These are phyloP conservation scores for Phyto melanocephala DNA, from an alignment of 2,888 invertebrate species.

Conservation along the genomic window DNA sequence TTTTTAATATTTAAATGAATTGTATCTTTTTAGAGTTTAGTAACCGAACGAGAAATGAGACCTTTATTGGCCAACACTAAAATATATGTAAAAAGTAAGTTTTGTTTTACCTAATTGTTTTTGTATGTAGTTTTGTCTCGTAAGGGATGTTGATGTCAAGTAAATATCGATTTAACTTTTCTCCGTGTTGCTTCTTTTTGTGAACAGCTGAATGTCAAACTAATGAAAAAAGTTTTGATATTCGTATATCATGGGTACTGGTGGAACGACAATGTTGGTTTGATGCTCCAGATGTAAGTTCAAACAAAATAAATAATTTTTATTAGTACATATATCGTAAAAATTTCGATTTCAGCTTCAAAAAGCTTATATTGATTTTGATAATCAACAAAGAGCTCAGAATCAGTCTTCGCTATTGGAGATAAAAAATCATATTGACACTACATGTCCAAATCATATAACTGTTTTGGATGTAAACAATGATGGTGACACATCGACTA, in stretches of 20 bases:
- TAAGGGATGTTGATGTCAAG: conserved; percentile 46
- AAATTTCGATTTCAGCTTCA: conserved; percentile 28
- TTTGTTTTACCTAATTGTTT: background rate
- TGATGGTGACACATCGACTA: conserved; percentile 1
- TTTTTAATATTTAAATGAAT: background rate
- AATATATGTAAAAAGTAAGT: conserved; percentile 85
- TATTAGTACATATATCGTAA: background rate
- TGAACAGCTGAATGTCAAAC: conserved; percentile 79
- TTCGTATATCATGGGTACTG: conserved; percentile 80
- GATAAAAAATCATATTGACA: conserved; percentile 47
- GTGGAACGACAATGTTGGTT: conserved; percentile 82
- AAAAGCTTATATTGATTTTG: conserved; percentile 57
- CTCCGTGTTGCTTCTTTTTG: conserved; percentile 20
- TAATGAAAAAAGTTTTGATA: conserved; percentile 56
- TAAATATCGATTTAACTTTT: conserved; percentile 79
- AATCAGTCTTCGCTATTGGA: conserved; percentile 65
- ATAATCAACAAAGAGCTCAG: conserved; percentile 65
- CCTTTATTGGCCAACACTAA: conserved; percentile 85
- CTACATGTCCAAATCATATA: conserved; percentile 64
- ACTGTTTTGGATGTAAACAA: conserved; percentile 54
- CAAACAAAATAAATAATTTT: too few species aligned
- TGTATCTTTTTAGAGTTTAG: conserved; percentile 66
- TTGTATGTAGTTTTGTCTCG: background rate
- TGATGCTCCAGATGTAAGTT: conserved; percentile 74
- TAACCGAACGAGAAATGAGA: conserved; percentile 78